These are phyloP conservation scores for Xenopus borealis DNA, from an alignment of 2,113 vertebrate genomes.

Conservation along the genomic window DNA sequence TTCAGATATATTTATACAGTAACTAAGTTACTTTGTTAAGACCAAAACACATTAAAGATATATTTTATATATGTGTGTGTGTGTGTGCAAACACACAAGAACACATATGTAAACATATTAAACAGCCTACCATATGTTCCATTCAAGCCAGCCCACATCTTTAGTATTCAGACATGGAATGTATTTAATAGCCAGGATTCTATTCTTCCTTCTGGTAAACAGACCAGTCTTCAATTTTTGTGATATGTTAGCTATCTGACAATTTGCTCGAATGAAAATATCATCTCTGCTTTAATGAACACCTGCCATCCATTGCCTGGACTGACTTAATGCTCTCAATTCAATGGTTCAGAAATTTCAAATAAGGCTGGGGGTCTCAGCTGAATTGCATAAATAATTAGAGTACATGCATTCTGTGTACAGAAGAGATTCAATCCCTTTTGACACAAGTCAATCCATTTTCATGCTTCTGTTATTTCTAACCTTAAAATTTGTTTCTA, in stretches of 20 bases:
- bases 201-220: conserved; percentile 33
- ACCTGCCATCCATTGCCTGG: conserved; percentile 43
- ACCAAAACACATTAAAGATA: too few relatives aligned
- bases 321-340: conserved; percentile 46
- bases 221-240: conserved; percentile 11
- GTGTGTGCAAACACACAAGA: too few relatives aligned
- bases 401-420: conserved; percentile 46
- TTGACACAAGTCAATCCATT: conserved; percentile 50
- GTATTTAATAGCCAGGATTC: neutral
- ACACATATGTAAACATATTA: neutral
- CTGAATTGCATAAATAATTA: conserved; percentile 50
- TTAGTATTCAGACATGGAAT: too few relatives aligned
- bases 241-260: conserved; percentile 41
- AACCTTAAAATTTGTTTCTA: conserved; percentile 8
- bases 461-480: conserved; percentile 33
- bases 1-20: too few relatives aligned
- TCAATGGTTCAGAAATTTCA: conserved; percentile 39
- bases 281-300: conserved; percentile 48
- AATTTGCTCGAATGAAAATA: conserved; percentile 43
- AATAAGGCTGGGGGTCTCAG: conserved; percentile 46
- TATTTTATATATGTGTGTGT: too few relatives aligned
- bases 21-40: too few relatives aligned
- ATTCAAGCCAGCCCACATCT: too few relatives aligned
- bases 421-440: conserved; percentile 35
- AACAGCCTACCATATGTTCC: too few relatives aligned